Evolutionary conservation across 2,797 vertebrate genomes (phyloP).

Genomic region (Pterois miles): DNA sequence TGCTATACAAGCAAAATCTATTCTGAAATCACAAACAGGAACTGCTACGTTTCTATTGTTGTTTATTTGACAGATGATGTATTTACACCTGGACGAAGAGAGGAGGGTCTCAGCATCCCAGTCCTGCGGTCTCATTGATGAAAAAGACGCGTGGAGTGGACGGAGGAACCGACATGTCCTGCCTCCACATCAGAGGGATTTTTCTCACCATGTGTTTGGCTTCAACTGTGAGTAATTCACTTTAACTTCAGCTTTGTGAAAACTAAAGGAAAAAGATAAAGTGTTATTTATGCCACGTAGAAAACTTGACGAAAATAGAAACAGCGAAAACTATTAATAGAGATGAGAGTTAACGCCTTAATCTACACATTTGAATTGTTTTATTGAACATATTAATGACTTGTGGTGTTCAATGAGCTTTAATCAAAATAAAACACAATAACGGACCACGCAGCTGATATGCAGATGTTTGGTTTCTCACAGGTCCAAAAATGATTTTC

Average conservation of each 20-base stretch:
- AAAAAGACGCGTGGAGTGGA: conserved; percentile 2
- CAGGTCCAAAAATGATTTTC: not conserved
- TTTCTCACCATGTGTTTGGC: conserved; percentile 58
- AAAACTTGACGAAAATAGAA: not conserved
- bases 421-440: too few species aligned
- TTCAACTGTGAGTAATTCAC: conserved; percentile 68
- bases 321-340: not conserved
- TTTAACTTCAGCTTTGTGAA: not conserved
- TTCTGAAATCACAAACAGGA: conserved; percentile 33
- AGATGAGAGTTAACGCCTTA: not conserved
- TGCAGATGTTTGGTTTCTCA: not conserved
- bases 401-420: not conserved
- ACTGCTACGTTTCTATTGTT: fast-evolving
- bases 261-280: not conserved
- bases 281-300: not conserved
- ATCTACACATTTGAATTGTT: not conserved
- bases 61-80: fast-evolving
- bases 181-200: conserved; percentile 44
- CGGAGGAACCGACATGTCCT: conserved; percentile 50
- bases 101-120: conserved; percentile 17
- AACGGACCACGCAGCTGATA: too few species aligned
- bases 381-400: not conserved
- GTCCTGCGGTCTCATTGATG: not conserved
- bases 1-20: too few species aligned
- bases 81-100: not conserved